Evolutionary conservation across 2,888 invertebrate species (phyloP).

Genomic region (Macaria notata): DNA sequence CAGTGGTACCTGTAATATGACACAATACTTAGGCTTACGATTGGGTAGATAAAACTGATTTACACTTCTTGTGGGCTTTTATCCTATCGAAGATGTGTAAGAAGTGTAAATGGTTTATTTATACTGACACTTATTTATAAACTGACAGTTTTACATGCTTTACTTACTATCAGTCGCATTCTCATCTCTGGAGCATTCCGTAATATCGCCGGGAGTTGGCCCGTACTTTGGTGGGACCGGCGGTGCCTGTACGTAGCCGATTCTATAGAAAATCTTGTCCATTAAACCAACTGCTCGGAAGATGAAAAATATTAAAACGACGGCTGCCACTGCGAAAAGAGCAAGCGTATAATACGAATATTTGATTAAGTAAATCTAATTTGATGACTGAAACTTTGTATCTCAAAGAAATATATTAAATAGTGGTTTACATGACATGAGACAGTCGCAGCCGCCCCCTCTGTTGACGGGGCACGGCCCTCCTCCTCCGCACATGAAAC

Average conservation of each 20-base stretch:
- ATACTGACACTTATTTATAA: neutral
- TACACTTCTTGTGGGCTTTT: neutral
- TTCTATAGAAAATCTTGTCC: conserved; percentile 61
- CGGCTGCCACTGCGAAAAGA: conserved; percentile 14
- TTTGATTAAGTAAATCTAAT: neutral
- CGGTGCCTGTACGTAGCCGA: conserved; percentile 60
- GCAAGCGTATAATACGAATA: neutral
- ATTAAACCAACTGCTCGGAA: conserved; percentile 62
- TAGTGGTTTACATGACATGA: conserved; percentile 47
- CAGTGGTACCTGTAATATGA: neutral
- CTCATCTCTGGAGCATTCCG: conserved; percentile 51
- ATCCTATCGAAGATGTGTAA: neutral
- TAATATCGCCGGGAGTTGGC: conserved; percentile 57
- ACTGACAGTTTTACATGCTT: neutral
- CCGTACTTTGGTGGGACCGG: conserved; percentile 41
- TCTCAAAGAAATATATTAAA: neutral
- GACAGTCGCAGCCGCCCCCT: conserved; percentile 61
- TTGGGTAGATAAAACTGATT: no score
- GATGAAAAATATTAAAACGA: conserved; percentile 59
- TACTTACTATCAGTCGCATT: no score
- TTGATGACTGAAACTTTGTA: neutral
- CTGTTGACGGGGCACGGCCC: conserved; percentile 60
- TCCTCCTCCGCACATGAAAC: conserved; percentile 64
- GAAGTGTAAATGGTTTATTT: neutral
- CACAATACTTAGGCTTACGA: neutral